A percentile compares a stretch with the other conserved stretches of the same genome.
phyloP scores from a whole-genome alignment of 2,888 invertebrate species.

The Agrochola circellaris region DNA sequence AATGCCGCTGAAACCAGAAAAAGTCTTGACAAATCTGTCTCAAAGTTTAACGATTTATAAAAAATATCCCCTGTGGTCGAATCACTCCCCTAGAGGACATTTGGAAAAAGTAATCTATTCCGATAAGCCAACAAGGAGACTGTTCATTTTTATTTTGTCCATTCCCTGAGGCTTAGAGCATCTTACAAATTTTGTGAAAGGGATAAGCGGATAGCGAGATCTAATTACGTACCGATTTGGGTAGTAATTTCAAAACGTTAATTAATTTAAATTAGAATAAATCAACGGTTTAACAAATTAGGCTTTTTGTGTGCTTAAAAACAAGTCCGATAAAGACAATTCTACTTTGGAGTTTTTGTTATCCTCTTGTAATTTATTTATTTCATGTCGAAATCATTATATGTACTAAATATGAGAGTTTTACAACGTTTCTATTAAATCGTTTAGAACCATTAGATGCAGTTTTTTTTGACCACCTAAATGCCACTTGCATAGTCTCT shows the following conservation, averaged over 20 bases:
- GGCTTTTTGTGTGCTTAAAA: too few species aligned
- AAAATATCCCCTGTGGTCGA: conserved; percentile 74
- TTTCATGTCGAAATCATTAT: too few species aligned
- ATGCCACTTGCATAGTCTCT: too few species aligned
- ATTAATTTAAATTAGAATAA: not conserved
- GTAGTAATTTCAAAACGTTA: not conserved
- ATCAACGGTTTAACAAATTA: too few species aligned
- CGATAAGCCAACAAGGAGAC: conserved; percentile 89
- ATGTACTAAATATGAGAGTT: too few species aligned
- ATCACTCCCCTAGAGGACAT: conserved; percentile 82
- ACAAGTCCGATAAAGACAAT: too few species aligned
- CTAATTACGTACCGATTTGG: not conserved
- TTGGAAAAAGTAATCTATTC: conserved; percentile 89
- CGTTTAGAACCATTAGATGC: not conserved
- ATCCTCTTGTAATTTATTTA: too few species aligned
- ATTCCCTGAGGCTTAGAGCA: conserved; percentile 87
- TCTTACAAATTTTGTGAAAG: conserved; percentile 76
- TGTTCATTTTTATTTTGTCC: conserved; percentile 90
- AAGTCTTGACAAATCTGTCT: conserved; percentile 70
- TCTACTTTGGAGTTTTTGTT: too few species aligned
- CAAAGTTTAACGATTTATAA: conserved; percentile 77
- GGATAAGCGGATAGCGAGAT: conserved; percentile 55
- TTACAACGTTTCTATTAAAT: not conserved
- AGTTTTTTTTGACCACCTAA: not conserved
- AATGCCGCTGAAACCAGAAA: conserved; percentile 66